Conservation (phyloP, 2,113 vertebrate species). For the sheep (Ovis aries) region DNA sequence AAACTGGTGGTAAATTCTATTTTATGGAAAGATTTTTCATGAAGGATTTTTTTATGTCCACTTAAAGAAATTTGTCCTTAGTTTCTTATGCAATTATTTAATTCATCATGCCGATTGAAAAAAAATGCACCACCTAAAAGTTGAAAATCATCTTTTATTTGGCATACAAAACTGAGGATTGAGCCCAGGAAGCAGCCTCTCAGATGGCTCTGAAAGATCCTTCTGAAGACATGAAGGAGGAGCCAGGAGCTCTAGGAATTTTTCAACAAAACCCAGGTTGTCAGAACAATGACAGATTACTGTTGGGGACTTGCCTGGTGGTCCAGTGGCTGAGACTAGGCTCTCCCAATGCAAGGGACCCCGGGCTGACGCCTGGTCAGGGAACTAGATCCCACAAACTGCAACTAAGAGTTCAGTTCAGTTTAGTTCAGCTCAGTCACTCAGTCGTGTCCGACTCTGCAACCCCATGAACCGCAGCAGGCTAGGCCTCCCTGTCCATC, state of each 20-base stretch:
- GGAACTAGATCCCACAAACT: neutral
- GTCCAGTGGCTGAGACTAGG: neutral
- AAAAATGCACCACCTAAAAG: neutral
- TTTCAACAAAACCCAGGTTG: neutral
- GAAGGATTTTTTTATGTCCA: neutral
- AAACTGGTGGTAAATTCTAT: neutral
- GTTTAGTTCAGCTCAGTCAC: no score
- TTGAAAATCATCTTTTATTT: neutral
- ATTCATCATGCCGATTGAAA: neutral
- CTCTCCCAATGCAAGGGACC: neutral
- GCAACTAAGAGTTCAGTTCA: neutral
- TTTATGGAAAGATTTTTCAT: neutral
- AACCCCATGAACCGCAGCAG: fast-evolving
- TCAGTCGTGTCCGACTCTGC: neutral
- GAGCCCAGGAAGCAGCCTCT: neutral
- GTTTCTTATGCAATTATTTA: neutral
- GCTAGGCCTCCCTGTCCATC: neutral
- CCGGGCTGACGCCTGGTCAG: fast-evolving
- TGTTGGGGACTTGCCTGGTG: neutral
- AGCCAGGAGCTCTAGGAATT: no score
- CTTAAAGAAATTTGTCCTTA: neutral
- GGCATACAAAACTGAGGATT: neutral
- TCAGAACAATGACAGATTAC: neutral
- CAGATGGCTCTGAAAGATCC: neutral
- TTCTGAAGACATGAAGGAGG: neutral